Evolutionary conservation across 2,888 invertebrate species (phyloP).

Genomic region (Protophormia terraenovae): DNA sequence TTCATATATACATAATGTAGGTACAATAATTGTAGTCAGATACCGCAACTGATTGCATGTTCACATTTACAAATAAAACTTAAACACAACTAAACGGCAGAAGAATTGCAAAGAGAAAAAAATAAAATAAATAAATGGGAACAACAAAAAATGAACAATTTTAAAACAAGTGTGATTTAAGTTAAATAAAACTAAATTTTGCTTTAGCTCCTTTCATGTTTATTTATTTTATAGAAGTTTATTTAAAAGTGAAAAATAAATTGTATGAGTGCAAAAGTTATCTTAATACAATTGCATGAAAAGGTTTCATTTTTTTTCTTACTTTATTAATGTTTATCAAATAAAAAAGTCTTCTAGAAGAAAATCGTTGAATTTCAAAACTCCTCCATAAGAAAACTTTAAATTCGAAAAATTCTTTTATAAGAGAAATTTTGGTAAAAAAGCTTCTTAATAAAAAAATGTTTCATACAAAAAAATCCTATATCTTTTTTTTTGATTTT

Average conservation of each 20-base stretch:
- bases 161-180: constrained; percentile 47
- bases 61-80: constrained; percentile 27
- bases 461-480: too few relatives aligned
- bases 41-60: constrained; percentile 66
- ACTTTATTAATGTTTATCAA: too few relatives aligned
- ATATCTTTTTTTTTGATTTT: too few relatives aligned
- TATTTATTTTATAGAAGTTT: background rate
- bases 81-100: constrained; percentile 2
- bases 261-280: background rate
- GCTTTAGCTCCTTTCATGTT: background rate
- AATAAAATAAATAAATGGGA: too few relatives aligned
- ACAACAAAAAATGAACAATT: constrained; percentile 35
- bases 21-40: constrained; percentile 60
- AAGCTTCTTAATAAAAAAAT: too few relatives aligned
- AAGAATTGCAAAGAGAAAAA: background rate
- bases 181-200: constrained; percentile 27
- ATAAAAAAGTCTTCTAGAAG: too few relatives aligned
- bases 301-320: too few relatives aligned
- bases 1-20: background rate
- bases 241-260: background rate
- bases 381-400: too few relatives aligned
- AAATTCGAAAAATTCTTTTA: too few relatives aligned
- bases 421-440: too few relatives aligned
- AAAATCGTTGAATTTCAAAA: too few relatives aligned
- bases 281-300: background rate